phyloP scores from a whole-genome alignment of 2,797 vertebrate species.

The Avahi laniger region DNA sequence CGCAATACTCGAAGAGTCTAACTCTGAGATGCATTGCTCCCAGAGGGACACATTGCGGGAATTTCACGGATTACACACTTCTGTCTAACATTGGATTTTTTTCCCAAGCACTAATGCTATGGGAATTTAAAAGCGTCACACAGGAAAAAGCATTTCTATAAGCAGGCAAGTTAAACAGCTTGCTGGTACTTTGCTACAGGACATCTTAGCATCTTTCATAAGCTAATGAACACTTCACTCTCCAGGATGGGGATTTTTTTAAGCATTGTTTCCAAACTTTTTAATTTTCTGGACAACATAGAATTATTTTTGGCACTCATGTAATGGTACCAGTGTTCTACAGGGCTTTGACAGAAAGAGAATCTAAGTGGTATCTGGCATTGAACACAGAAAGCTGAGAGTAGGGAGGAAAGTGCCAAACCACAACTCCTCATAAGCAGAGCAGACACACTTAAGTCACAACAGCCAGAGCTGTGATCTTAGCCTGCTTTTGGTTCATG shows the following conservation, averaged over 20 bases:
- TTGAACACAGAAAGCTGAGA: neutral
- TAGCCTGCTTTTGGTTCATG: neutral
- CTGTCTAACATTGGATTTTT: neutral
- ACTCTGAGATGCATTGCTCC: neutral
- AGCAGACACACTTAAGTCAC: neutral
- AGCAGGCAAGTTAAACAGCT: neutral
- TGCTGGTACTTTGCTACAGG: neutral
- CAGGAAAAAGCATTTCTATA: neutral
- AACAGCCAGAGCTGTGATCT: neutral
- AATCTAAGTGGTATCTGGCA: neutral
- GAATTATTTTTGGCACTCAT: neutral
- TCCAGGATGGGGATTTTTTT: neutral
- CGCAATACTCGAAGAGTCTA: neutral
- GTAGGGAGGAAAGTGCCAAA: neutral
- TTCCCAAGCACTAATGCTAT: neutral
- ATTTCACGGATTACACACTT: neutral
- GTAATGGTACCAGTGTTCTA: neutral
- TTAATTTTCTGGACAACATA: neutral
- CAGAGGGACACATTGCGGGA: neutral
- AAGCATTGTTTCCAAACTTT: neutral
- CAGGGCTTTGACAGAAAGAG: neutral
- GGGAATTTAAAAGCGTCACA: neutral
- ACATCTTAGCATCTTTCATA: neutral
- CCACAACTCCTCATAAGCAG: neutral
- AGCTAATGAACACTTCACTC: neutral